Evolutionary conservation across 2,113 vertebrate species (phyloP), one percentile per base, ranked within the genome.

Genomic region (Labeo rohita): DNA sequence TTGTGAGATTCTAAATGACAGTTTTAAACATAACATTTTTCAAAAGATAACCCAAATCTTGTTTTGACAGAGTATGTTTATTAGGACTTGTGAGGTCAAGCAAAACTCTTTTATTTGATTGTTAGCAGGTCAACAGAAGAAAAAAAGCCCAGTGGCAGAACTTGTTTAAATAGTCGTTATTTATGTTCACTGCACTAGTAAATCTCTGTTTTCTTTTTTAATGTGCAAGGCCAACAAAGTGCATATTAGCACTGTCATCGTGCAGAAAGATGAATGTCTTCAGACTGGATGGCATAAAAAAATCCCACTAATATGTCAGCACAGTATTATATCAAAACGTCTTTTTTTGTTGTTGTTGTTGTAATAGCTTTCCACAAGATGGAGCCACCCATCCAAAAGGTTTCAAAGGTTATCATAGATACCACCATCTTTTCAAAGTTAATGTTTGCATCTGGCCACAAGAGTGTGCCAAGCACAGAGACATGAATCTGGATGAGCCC

Each of bases 391-490:
- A 59, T 59, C 39, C 12, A 43, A 84, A 23, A 59, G 6, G 13
- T 34, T 54, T 16, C 9, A 11, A 61, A 59, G 36, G 34, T 15
- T 72, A 10, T 59, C 1, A 16, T 39, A 36, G 34, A 73, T 6
- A 45, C 34, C 8, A 3, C 6, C 49, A 73, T 73, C 52, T 74
- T 56, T 66, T 43, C 34, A 84, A 28, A 84, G 50, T 70, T 83
- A 34, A 39, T 59, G 49, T 78, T 78, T 56, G 63, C 61, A 45
- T 85, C 49, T 66, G 61, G 68, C 82, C 82, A 74, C 68, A 84
- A 84, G 68, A 84, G 81, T 59, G 81, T 45, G 81, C 50, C 68
- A 72, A 83, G 65, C 49, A 1, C 45, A 72, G 34, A 83, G 34
- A 83, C 34, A 50, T 68, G 61, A 68, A 50, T 68, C 61, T 81